Base-by-base conservation (phyloP, 2,888 invertebrate species). In the Crioceris asparagi region DNA sequence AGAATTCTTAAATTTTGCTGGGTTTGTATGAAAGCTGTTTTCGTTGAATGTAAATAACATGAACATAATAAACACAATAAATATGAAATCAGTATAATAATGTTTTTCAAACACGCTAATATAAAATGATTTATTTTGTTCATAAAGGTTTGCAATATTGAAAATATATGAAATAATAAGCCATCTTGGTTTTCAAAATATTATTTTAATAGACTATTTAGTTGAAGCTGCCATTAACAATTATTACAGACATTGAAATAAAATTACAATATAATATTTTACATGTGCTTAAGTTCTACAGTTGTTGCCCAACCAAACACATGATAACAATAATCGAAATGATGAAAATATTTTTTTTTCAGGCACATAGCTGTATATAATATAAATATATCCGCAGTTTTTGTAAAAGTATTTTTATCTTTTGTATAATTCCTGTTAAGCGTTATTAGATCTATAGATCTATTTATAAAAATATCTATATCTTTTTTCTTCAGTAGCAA, bases 171-270 rank as follows among this genome's bases (percentile, higher is more conserved):
- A n/a, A n/a, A n/a, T n/a, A n/a, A n/a, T n/a, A n/a, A n/a, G n/a
- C n/a, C n/a, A n/a, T n/a, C n/a, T n/a, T n/a, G n/a, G n/a, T 36
- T 43, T 46, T 49, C 36, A 43, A 46, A 47, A 45, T 47, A 46
- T 40, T 49, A 46, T 44, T 47, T 43, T 48, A 31, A 37, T 47
- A 41, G 33, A 44, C 39, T 46, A 48, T 51, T 46, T 46, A 45
- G 40, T 47, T 44, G 49, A 54, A 54, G 54, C 52, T 53, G 54
- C 50, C 54, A 54, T 49, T 40, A 42, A 42, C 40, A 44, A 15
- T 27, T 14, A 15, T 27, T 27, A 43, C 36, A 36, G 23, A 33
- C 27, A 38, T 39, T 15, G 38, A 39, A 32, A 11, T 7, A 12
- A 5, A 27, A 4, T 27, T 27, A 14, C 14, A 12, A 27, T 27